phyloP scores from a whole-genome alignment of 2,888 invertebrate species.

The Epinotia ramella region DNA sequence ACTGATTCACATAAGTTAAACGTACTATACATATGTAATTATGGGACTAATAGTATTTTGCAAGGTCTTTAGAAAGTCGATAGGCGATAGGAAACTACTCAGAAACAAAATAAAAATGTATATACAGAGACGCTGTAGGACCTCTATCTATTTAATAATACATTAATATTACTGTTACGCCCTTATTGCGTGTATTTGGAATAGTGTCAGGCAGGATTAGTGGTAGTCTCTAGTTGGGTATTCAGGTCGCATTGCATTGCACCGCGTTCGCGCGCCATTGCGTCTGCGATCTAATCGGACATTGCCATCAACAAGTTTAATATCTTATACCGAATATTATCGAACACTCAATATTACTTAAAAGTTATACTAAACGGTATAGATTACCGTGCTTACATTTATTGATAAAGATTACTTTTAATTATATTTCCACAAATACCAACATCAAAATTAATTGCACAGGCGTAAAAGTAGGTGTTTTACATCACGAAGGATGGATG shows the following conservation, averaged over 20 bases:
- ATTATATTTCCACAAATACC: too few species aligned
- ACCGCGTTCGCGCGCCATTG: slow-evolving; percentile 19
- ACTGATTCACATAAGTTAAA: too few species aligned
- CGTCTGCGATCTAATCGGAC: slow-evolving; percentile 22
- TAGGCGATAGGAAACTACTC: neutral
- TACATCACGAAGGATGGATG: too few species aligned
- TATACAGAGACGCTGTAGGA: neutral
- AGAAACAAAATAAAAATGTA: neutral
- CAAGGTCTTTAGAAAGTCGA: too few species aligned
- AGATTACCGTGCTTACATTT: neutral
- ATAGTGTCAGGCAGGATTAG: neutral
- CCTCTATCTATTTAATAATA: neutral
- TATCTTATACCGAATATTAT: slow-evolving; percentile 16
- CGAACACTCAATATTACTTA: slow-evolving; percentile 11
- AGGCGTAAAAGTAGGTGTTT: too few species aligned
- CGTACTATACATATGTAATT: too few species aligned
- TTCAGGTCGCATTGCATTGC: slow-evolving; percentile 27
- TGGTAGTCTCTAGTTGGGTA: slow-evolving; percentile 13
- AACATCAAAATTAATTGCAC: too few species aligned
- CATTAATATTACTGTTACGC: neutral
- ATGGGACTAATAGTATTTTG: too few species aligned
- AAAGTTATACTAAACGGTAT: neutral
- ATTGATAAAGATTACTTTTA: neutral
- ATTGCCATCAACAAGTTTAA: slow-evolving; percentile 24
- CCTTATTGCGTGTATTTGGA: neutral